phyloP scores from a whole-genome alignment of 2,797 vertebrate genomes.

The Urophycis tenuis region DNA sequence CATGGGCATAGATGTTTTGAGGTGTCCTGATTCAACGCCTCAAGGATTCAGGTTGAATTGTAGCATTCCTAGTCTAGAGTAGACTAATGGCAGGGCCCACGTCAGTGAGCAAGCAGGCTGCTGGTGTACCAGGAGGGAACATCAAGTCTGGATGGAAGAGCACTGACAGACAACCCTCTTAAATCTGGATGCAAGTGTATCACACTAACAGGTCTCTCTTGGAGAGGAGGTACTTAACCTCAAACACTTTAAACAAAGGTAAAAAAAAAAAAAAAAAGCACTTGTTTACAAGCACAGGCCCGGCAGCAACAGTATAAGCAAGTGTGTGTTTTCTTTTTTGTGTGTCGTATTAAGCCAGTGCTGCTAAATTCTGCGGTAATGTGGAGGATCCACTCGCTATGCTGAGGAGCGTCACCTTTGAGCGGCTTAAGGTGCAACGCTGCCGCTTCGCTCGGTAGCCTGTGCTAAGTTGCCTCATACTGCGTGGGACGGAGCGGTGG shows the following conservation, averaged over 20 bases:
- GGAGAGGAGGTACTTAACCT: background rate
- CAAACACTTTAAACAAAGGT: background rate
- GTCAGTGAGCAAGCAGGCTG: too few relatives aligned
- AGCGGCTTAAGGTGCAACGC: background rate
- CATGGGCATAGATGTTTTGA: background rate
- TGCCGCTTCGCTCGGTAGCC: constrained; percentile 16
- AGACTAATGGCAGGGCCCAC: background rate
- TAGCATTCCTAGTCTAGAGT: background rate
- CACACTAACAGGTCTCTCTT: background rate
- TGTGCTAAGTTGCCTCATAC: constrained; percentile 21
- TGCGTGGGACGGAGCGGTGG: constrained; percentile 19
- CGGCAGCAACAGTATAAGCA: background rate
- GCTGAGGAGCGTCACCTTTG: background rate
- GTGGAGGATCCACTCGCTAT: background rate
- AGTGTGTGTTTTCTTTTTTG: background rate
- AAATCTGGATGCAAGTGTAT: background rate
- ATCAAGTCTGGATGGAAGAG: background rate
- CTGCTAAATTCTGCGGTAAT: constrained; percentile 16
- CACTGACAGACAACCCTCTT: background rate
- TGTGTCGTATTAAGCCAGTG: constrained; percentile 7
- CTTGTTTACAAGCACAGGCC: background rate
- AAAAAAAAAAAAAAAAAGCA: background rate
- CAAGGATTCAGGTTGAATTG: background rate
- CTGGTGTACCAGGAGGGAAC: background rate
- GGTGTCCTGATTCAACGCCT: background rate